Evolutionary conservation across 2,797 vertebrate genomes (phyloP).

Genomic region (Alcedo quadribrachys): DNA sequence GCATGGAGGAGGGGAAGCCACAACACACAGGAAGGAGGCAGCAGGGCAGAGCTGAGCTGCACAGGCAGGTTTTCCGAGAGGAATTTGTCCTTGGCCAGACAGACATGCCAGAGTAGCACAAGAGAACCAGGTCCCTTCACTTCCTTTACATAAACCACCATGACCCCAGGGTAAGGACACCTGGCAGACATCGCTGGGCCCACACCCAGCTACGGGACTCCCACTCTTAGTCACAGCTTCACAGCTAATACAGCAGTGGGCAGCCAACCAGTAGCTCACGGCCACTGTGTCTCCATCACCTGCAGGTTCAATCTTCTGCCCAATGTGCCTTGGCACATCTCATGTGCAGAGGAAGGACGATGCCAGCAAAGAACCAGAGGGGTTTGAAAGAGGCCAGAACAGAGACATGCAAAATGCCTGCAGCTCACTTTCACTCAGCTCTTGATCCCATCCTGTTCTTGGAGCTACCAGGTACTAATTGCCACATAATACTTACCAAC

Average conservation of each 20-base stretch:
- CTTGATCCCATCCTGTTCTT: background rate
- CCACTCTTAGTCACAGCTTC: background rate
- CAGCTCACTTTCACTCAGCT: background rate
- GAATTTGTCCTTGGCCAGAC: constrained; percentile 66
- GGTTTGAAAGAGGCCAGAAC: background rate
- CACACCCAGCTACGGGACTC: background rate
- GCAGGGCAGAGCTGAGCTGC: constrained; percentile 56
- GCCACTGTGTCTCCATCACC: background rate
- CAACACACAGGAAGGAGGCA: constrained; percentile 49
- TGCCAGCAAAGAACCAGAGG: background rate
- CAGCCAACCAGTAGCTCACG: background rate
- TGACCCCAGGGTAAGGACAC: constrained; percentile 52
- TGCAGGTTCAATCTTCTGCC: background rate
- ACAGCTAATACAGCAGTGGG: background rate
- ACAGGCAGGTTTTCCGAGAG: constrained; percentile 68
- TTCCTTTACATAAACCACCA: constrained; percentile 44
- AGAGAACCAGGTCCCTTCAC: background rate
- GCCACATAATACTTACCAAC: constrained; percentile 85
- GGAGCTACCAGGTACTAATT: background rate
- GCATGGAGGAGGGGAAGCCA: constrained; percentile 17
- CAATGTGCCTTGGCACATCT: background rate
- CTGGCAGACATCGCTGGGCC: background rate
- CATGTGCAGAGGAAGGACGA: background rate
- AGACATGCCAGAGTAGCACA: constrained; percentile 44
- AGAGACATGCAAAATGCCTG: background rate